A percentile compares a stretch with the other conserved stretches of the same genome.
phyloP scores from a whole-genome alignment of 2,113 vertebrate species.

The Larimichthys polyactis region DNA sequence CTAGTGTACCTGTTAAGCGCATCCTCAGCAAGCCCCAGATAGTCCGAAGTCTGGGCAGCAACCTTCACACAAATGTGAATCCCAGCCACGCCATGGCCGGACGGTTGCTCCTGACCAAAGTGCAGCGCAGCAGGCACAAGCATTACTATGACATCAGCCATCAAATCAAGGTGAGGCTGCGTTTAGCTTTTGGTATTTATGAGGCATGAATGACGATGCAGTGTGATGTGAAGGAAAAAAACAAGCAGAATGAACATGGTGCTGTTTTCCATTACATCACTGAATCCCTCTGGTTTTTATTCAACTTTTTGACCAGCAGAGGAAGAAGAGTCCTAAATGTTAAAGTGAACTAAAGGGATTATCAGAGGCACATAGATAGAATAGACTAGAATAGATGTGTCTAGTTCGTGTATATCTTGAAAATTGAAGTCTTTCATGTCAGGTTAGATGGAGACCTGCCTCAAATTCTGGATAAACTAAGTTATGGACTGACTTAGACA shows the following conservation, averaged over 20 bases:
- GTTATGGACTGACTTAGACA: background rate
- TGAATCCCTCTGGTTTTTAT: background rate
- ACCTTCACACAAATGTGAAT: conserved; percentile 88
- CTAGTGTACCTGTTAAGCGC: conserved; percentile 92
- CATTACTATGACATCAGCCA: conserved; percentile 90
- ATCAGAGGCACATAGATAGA: no score
- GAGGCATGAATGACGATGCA: background rate
- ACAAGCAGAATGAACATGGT: background rate
- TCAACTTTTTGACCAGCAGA: background rate
- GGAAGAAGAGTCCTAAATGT: no score
- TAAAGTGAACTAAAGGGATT: no score
- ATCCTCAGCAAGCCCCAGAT: conserved; percentile 95
- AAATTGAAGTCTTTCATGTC: background rate
- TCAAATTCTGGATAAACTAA: background rate
- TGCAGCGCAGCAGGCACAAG: conserved; percentile 92
- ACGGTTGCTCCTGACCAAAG: conserved; percentile 92
- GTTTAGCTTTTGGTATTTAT: background rate
- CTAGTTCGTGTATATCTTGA: background rate
- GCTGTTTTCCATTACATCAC: background rate
- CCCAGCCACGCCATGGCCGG: conserved; percentile 90
- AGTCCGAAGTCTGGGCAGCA: conserved; percentile 88
- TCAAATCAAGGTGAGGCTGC: conserved; percentile 89
- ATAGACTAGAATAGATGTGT: background rate
- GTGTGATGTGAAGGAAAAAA: background rate
- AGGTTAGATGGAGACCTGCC: background rate